Base-by-base conservation (phyloP, 2,888 invertebrate species). In the Podotricha telesiphe region DNA sequence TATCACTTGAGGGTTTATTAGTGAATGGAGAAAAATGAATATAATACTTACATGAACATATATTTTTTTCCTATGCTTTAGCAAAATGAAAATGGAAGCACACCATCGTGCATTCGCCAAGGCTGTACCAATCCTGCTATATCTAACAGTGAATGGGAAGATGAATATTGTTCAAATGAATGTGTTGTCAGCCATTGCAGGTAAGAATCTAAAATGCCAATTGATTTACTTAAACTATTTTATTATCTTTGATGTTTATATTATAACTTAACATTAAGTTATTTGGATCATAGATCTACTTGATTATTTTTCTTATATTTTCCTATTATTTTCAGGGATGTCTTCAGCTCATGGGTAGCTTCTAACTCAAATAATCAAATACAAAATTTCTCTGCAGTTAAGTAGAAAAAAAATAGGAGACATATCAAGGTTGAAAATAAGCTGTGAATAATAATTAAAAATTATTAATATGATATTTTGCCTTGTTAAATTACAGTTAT, bases 171-270 rank as follows among this genome's bases (percentile, higher is more conserved):
- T 94, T 98, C 98, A 91, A 98, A 98, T 91, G 98, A 98, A 89
- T 99, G 98, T 93, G 98, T 98, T 75, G 97, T 98, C 86, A 97
- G 96, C 87, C 98, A 99, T 91, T 98, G 98, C 95, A 96, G 98
- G 96, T 93, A 85, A 78, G 4, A 1, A n/a, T 10, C 10, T 73
- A 74, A 28, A 17, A 34, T 40, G 10, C 0, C 15, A 58, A 40
- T 58, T 22, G 7, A 2, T 22, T 51, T 22, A 51, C 20, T 51
- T 6, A 15, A 17, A 7, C 15, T 15, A 28, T 28, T 15, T 51
- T 51, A 22, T 51, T 51, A 50, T 20, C 20, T 20, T 20, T 50
- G 13, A 1, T 6, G 5, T 20, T 6, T 28, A 28, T 2, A 13
- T n/a, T n/a, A n/a, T 37, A 13, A 1, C 42, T 42, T 1, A 42